A percentile compares a stretch with the other conserved stretches of the same genome.
These are phyloP conservation scores for Labroides dimidiatus DNA, from an alignment of 2,797 vertebrate genomes.

Conservation along the genomic window DNA sequence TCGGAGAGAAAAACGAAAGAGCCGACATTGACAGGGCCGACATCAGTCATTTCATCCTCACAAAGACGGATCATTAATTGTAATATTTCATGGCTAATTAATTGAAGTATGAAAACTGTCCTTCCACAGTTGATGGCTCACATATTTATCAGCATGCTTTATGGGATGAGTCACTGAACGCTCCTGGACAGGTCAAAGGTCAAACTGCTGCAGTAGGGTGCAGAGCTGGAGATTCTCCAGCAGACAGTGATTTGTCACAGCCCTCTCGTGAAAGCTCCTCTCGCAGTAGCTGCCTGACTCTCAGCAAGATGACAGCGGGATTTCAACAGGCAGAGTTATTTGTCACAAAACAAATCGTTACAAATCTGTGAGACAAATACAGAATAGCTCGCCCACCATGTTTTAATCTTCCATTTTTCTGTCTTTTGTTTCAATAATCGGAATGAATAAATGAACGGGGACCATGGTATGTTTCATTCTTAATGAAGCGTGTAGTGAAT, in stretches of 20 bases:
- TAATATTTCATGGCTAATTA: constrained; percentile 62
- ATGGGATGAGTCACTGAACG: constrained; percentile 45
- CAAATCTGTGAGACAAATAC: constrained; percentile 85
- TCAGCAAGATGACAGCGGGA: constrained; percentile 74
- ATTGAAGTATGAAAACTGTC: constrained; percentile 69
- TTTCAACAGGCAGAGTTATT: constrained; percentile 82
- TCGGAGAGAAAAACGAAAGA: constrained; percentile 20
- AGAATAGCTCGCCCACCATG: constrained; percentile 75
- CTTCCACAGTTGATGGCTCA: constrained; percentile 46
- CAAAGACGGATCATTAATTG: constrained; percentile 70
- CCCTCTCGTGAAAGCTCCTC: constrained; percentile 60
- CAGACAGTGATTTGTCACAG: constrained; percentile 77
- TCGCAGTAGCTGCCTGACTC: constrained; percentile 68
- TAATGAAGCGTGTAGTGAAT: constrained; percentile 86
- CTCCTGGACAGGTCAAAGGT: constrained; percentile 74
- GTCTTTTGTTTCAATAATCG: constrained; percentile 86
- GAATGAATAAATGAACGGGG: constrained; percentile 83
- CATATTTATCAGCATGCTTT: constrained; percentile 51
- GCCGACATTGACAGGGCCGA: constrained; percentile 44
- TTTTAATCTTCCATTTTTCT: constrained; percentile 83
- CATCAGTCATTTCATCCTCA: constrained; percentile 67
- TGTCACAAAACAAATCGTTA: constrained; percentile 87
- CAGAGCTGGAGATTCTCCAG: constrained; percentile 51
- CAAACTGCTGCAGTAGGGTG: constrained; percentile 53
- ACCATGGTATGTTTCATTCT: constrained; percentile 82